Base-by-base conservation (phyloP, 2,797 vertebrate genomes). In the Pseudopleuronectes americanus region DNA sequence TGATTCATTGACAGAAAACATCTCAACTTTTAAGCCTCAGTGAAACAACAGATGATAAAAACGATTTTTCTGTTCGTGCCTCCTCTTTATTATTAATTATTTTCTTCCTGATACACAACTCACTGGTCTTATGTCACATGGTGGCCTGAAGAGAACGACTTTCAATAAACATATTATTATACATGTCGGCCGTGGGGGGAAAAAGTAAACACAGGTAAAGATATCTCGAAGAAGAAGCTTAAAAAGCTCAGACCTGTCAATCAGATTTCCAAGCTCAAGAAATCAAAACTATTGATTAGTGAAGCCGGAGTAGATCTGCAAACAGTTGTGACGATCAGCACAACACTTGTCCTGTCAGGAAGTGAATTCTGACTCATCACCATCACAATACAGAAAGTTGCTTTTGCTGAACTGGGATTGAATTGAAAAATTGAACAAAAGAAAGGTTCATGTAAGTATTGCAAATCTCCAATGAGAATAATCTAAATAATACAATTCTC, bases 251-350 rank as follows among this genome's bases (percentile, higher is more conserved):
- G 19, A 43, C 49, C 16, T 17, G 24, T 8, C n/a, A n/a, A 68
- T 61, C 53, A 68, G 21, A 57, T 55, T 74, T 48, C 68, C 38
- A 69, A 60, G 53, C 43, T 77, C 22, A 71, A 81, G n/a, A n/a
- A n/a, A n/a, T n/a, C n/a, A n/a, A n/a, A n/a, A n/a, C n/a, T 57
- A 83, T 85, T 84, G 84, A 85, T 83, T 73, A 1, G 26, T 0
- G n/a, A 79, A 31, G 58, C 48, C 59, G 26, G n/a, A 23, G 54
- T 65, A 26, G 71, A 71, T 78, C 66, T 51, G 51, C 48, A 56
- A 47, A 49, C 64, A 68, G 21, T 74, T 64, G 26, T 59, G 52
- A 64, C 23, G 23, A 45, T 80, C 69, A 62, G 49, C 31, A 55
- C 48, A 16, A 56, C 21, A 66, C 12, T 64, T 55, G 57, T 45